These are phyloP conservation scores for Carposina sasakii DNA, from an alignment of 1,140 invertebrate species.

Conservation along the genomic window DNA sequence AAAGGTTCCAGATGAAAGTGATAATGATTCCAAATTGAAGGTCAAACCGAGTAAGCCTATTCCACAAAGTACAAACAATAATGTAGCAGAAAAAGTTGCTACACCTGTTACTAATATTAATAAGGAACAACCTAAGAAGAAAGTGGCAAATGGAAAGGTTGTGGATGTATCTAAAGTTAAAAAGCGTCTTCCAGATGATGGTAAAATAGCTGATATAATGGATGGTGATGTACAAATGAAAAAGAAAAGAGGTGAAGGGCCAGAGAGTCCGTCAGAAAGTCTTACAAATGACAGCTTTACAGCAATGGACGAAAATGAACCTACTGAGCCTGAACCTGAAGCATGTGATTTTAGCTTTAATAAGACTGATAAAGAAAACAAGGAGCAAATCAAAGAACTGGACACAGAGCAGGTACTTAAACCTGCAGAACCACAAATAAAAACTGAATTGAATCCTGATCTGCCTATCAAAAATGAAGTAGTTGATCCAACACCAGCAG, in stretches of 20 bases:
- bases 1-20: conserved; percentile 81
- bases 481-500: conserved; percentile 41
- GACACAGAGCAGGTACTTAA: conserved; percentile 48
- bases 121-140: conserved; percentile 77
- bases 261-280: conserved; percentile 85
- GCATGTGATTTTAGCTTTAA: conserved; percentile 67
- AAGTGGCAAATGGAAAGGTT: conserved; percentile 77
- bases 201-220: conserved; percentile 71
- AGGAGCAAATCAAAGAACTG: conserved; percentile 63
- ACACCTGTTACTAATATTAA: conserved; percentile 75
- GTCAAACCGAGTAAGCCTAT: conserved; percentile 57
- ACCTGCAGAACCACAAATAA: conserved; percentile 39
- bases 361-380: conserved; percentile 59
- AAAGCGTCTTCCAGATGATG: conserved; percentile 78
- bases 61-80: conserved; percentile 63
- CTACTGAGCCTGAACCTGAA: conserved; percentile 75
- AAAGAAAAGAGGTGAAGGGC: conserved; percentile 78
- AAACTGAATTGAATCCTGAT: conserved; percentile 45
- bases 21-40: conserved; percentile 73
- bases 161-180: conserved; percentile 79
- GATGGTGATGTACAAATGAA: conserved; percentile 78
- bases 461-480: conserved; percentile 52
- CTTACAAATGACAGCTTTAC: conserved; percentile 86
- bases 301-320: conserved; percentile 83
- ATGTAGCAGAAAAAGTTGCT: conserved; percentile 67